These are phyloP conservation scores for Meloidogyne exigua DNA, from an alignment of 1,140 invertebrate species.

Conservation along the genomic window DNA sequence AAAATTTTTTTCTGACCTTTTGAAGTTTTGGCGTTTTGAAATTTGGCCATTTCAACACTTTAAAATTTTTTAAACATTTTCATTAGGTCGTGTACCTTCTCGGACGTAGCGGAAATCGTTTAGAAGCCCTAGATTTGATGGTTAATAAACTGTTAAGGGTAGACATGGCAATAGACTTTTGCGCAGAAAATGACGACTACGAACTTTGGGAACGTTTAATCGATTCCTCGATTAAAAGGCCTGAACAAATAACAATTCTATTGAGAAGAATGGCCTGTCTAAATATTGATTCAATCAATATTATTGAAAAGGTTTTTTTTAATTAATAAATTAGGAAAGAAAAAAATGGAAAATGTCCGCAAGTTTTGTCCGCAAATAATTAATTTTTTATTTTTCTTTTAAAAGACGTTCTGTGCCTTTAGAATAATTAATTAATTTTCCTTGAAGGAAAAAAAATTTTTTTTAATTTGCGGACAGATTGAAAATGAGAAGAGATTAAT, in stretches of 20 bases:
- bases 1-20: slow-evolving; percentile 72
- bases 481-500: too few relatives aligned
- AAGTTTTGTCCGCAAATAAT: too few relatives aligned
- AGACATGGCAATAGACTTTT: slow-evolving; percentile 89
- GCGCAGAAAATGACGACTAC: slow-evolving; percentile 81
- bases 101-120: slow-evolving; percentile 85
- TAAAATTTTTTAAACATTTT: neutral
- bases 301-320: slow-evolving; percentile 71
- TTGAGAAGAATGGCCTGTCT: slow-evolving; percentile 84
- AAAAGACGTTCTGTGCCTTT: too few relatives aligned
- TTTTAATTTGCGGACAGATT: too few relatives aligned
- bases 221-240: slow-evolving; percentile 85
- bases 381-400: too few relatives aligned
- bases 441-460: too few relatives aligned
- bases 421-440: too few relatives aligned
- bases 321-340: neutral
- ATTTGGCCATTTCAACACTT: too few relatives aligned
- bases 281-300: slow-evolving; percentile 70
- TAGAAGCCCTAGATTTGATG: slow-evolving; percentile 85
- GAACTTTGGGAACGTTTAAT: slow-evolving; percentile 93
- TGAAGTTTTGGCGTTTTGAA: slow-evolving; percentile 69
- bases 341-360: too few relatives aligned
- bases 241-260: slow-evolving; percentile 77
- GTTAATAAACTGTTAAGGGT: slow-evolving; percentile 82
- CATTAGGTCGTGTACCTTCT: slow-evolving; percentile 83